These are phyloP conservation scores for Rhombomys opimus DNA, from an alignment of 2,113 vertebrate species.

Conservation along the genomic window DNA sequence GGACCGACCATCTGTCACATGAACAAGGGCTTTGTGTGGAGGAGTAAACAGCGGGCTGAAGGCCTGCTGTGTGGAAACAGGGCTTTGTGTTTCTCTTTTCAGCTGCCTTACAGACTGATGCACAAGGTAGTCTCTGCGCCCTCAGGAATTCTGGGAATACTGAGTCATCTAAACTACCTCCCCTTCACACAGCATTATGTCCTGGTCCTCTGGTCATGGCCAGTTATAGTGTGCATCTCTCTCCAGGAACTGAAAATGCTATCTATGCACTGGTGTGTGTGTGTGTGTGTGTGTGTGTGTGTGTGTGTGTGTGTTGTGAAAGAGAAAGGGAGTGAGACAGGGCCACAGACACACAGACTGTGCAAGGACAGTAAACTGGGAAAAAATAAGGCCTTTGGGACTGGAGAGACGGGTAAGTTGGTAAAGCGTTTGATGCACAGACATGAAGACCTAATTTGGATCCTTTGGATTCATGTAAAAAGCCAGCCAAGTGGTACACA, in stretches of 20 bases:
- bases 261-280: not conserved
- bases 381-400: not conserved
- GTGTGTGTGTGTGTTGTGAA: not conserved
- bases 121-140: conserved; percentile 67
- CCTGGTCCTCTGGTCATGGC: not conserved
- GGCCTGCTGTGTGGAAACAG: conserved; percentile 68
- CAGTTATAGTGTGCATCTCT: not conserved
- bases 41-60: conserved; percentile 72
- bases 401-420: not conserved
- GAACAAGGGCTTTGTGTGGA: conserved; percentile 79
- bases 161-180: not conserved
- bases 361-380: too few species aligned
- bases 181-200: not conserved
- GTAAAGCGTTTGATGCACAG: not conserved
- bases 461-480: not conserved
- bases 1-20: conserved; percentile 66
- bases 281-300: not conserved
- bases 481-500: not conserved
- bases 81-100: conserved; percentile 53
- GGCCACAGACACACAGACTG: not conserved
- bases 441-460: not conserved
- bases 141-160: conserved; percentile 65
- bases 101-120: conserved; percentile 17
- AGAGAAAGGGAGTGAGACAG: not conserved
- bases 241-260: not conserved